These are phyloP conservation scores for Hemicordylus capensis DNA, from an alignment of 2,113 vertebrate genomes.

Conservation along the genomic window DNA sequence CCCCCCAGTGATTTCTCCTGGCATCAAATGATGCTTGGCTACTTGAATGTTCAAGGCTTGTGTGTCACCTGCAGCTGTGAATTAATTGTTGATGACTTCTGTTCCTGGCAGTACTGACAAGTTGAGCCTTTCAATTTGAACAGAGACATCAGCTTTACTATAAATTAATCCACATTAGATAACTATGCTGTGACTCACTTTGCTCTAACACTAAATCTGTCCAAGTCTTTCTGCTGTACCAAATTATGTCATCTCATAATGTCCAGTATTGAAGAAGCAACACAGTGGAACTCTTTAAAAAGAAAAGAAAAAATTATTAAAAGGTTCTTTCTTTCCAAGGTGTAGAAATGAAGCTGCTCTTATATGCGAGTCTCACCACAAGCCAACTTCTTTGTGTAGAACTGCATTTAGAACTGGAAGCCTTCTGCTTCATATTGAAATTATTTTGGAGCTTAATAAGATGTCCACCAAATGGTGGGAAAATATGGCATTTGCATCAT, in stretches of 20 bases:
- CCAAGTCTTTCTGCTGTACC: conserved; percentile 26
- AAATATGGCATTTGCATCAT: not conserved
- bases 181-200: conserved; percentile 59
- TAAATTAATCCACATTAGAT: conserved; percentile 60
- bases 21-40: conserved; percentile 33
- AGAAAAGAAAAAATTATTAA: not conserved
- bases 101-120: conserved; percentile 41
- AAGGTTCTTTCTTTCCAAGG: not conserved
- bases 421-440: not conserved
- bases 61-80: conserved; percentile 65
- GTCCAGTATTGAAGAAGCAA: not conserved
- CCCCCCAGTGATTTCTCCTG: not conserved
- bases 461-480: no score
- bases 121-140: conserved; percentile 48
- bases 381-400: no score
- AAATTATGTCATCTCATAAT: not conserved
- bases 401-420: not conserved
- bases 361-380: not conserved
- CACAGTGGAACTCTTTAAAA: not conserved
- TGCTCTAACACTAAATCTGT: conserved; percentile 25
- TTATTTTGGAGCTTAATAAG: not conserved
- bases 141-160: conserved; percentile 46
- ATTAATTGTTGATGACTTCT: conserved; percentile 54
- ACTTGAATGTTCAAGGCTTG: conserved; percentile 53
- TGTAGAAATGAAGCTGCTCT: not conserved